Evolutionary conservation across 1,140 invertebrate species (phyloP), one percentile per base, ranked within the genome.

Genomic region (Chlorops oryzae): DNA sequence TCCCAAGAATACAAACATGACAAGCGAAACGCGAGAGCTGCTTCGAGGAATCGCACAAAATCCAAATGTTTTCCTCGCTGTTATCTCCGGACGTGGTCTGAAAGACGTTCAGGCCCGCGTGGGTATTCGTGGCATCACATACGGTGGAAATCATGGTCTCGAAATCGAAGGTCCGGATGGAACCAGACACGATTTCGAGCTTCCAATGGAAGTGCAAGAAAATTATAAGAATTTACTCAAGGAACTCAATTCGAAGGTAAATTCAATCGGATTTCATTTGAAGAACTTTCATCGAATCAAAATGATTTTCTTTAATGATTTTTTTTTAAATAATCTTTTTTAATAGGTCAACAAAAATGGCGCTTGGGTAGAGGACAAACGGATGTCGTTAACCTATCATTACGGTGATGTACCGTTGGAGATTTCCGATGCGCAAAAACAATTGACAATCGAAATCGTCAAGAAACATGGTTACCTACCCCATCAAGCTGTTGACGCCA

Each of bases 341-440:
- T n/a, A n/a, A n/a, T n/a, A n/a, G n/a, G n/a, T n/a, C n/a, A 88
- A 87, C 61, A 82, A 75, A 55, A 84, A 92, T 56, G 89, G 89
- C 15, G 90, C 88, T 0, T 93, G 90, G 90, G 87, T 92, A 1
- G 90, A 94, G 65, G 90, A 92, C 64, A 94, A 94, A 73, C 86
- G 84, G 10, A 86, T 88, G 0, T 74, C 91, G 0, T 72, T 93
- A n/a, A 92, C 90, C 5, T 92, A 88, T 74, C 90, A 94, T 63
- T 93, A 87, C 74, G 79, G 89, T 3, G 88, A 92, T 64, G 85
- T 86, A 0, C 86, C 86, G 1, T 58, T 79, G 15, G 76, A 82
- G 21, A 64, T 81, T 28, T 78, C 86, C 45, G 70, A 78, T 1
- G 72, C 76, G 3, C 76, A 87, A 58, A 79, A 81, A 5, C 74